Percentiles rank a stretch among this genome's conserved stretches.
Evolutionary conservation across 2,888 invertebrate genomes (phyloP).

Genomic region (Andrena minutula): DNA sequence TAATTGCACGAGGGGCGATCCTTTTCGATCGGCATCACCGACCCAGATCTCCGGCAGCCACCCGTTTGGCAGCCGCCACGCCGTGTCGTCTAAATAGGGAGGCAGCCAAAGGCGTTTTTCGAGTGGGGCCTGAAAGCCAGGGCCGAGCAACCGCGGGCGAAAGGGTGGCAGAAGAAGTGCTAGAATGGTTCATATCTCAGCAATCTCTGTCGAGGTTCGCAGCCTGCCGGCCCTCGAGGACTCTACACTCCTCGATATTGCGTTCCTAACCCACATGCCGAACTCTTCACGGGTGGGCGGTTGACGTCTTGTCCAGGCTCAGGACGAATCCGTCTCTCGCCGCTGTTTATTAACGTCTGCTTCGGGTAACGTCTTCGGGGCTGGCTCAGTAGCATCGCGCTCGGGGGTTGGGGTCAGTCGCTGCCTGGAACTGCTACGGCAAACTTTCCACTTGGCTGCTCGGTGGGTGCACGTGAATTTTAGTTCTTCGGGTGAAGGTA

Average conservation of each 20-base stretch:
- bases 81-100: conserved; percentile 81
- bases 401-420: background rate
- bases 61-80: conserved; percentile 56
- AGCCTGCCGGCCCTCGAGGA: conserved; percentile 79
- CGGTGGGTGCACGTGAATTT: too few species aligned
- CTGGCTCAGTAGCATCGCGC: background rate
- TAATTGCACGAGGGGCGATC: conserved; percentile 55
- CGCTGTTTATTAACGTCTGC: too few species aligned
- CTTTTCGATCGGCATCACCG: conserved; percentile 82
- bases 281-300: background rate
- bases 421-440: too few species aligned
- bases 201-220: conserved; percentile 83
- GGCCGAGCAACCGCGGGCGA: conserved; percentile 50
- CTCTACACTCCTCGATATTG: conserved; percentile 81
- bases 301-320: background rate
- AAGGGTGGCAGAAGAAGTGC: conserved; percentile 66
- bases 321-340: background rate
- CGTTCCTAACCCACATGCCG: conserved; percentile 58
- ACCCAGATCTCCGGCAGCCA: conserved; percentile 79
- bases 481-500: too few species aligned
- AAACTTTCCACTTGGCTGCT: too few species aligned
- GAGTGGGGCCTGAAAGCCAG: conserved; percentile 77
- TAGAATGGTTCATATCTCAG: conserved; percentile 79
- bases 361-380: background rate
- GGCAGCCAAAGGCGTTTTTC: conserved; percentile 81